These are phyloP conservation scores for Propsilocerus akamusi DNA, from an alignment of 1,140 invertebrate species.

Conservation along the genomic window DNA sequence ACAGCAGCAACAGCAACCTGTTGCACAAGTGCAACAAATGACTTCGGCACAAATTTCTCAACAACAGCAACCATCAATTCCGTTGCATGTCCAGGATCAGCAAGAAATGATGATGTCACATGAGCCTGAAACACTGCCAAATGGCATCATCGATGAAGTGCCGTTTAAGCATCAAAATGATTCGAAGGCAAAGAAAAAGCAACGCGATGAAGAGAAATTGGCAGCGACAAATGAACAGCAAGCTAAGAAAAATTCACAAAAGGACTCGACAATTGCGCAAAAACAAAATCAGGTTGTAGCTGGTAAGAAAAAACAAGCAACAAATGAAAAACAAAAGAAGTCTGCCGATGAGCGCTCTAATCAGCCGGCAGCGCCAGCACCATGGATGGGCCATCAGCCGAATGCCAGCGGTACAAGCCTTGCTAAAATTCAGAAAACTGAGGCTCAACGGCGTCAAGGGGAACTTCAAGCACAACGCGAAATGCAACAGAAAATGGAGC, in stretches of 20 bases:
- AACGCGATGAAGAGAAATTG: slow-evolving; percentile 27
- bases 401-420: slow-evolving; percentile 26
- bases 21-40: slow-evolving; percentile 14
- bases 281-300: not conserved
- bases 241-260: slow-evolving; percentile 9
- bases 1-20: slow-evolving; percentile 18
- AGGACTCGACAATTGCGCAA: not conserved
- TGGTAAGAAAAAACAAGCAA: not conserved
- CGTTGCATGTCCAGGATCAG: not conserved
- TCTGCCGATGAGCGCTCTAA: slow-evolving; percentile 5
- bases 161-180: slow-evolving; percentile 17
- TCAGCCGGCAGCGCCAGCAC: slow-evolving; percentile 1
- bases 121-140: slow-evolving; percentile 7
- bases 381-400: slow-evolving; percentile 20
- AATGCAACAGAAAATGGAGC: slow-evolving; percentile 11
- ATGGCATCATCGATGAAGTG: not conserved
- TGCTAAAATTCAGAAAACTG: slow-evolving; percentile 43
- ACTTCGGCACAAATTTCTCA: slow-evolving; percentile 3
- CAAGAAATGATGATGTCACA: not conserved
- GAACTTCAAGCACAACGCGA: slow-evolving; percentile 19
- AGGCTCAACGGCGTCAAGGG: slow-evolving; percentile 35
- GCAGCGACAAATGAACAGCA: slow-evolving; percentile 11
- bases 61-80: not conserved
- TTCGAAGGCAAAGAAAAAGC: no score
- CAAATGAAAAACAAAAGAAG: not conserved